These are phyloP conservation scores for Macrobrachium nipponense DNA, from an alignment of 1,140 invertebrate species.

Conservation along the genomic window DNA sequence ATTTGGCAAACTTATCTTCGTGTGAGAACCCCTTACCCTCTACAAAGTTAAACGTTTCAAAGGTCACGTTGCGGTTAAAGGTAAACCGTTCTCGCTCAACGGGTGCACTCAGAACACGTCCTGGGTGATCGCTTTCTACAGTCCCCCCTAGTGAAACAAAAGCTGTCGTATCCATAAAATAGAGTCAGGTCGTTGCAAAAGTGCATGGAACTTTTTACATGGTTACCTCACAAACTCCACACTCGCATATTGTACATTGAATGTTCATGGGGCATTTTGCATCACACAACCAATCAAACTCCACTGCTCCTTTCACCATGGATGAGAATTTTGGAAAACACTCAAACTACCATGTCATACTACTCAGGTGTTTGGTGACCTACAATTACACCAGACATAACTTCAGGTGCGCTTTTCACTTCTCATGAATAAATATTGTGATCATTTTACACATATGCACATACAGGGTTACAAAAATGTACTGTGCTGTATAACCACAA, in stretches of 20 bases:
- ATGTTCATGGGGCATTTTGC: too few species aligned
- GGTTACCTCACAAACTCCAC: not conserved
- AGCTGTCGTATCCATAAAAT: slow-evolving; percentile 25
- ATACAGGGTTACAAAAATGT: too few species aligned
- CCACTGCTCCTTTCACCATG: too few species aligned
- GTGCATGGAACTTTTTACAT: not conserved
- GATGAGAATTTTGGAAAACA: too few species aligned
- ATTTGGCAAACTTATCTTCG: slow-evolving; percentile 12
- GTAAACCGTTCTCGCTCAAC: slow-evolving; percentile 56
- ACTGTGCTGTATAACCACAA: too few species aligned
- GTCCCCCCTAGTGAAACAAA: slow-evolving; percentile 38
- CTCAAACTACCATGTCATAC: too few species aligned
- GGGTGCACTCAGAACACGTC: slow-evolving; percentile 54
- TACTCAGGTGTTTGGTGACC: too few species aligned
- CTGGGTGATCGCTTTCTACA: slow-evolving; percentile 43
- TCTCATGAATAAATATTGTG: too few species aligned
- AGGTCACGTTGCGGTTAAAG: slow-evolving; percentile 53
- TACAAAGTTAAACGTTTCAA: slow-evolving; percentile 24
- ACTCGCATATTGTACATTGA: not conserved
- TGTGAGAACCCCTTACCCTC: slow-evolving; percentile 42
- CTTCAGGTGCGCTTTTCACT: too few species aligned
- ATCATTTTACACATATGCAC: too few species aligned
- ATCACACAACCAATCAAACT: too few species aligned
- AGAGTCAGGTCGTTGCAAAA: slow-evolving; percentile 7
- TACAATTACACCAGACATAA: too few species aligned